Conservation (phyloP, 1,140 invertebrate genomes). For the Pissodes strobi region DNA sequence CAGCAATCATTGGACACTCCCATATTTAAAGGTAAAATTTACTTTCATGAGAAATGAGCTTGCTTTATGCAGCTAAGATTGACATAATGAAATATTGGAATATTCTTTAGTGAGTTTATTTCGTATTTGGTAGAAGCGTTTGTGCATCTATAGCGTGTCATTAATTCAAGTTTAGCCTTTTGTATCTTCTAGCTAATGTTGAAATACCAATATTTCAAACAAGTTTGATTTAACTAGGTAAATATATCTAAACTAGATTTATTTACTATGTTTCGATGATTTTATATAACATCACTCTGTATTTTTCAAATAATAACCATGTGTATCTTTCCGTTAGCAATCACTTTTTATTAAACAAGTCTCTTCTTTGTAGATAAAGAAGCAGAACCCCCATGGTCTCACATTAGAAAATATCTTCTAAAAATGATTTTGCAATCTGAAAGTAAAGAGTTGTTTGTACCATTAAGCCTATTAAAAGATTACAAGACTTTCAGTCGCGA, state of each 20-base stretch:
- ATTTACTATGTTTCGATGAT: background rate
- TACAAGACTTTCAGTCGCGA: conserved; percentile 47
- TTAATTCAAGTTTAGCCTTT: no score
- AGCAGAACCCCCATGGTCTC: conserved; percentile 47
- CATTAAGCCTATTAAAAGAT: conserved; percentile 49
- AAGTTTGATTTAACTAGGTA: no score
- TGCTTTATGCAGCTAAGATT: background rate
- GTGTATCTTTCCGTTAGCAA: no score
- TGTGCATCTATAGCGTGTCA: no score
- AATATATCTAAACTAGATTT: background rate
- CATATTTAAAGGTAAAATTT: conserved; percentile 20
- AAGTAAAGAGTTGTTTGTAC: conserved; percentile 47
- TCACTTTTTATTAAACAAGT: no score
- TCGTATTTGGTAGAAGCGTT: no score
- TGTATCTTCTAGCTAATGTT: no score
- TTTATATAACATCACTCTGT: no score
- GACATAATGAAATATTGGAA: background rate
- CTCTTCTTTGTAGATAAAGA: conserved; percentile 13
- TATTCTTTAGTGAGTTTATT: no score
- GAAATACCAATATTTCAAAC: no score
- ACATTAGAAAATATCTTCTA: conserved; percentile 47
- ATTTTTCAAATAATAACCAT: no score
- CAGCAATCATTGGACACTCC: background rate
- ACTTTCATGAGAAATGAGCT: background rate
- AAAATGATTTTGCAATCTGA: conserved; percentile 48